Evolutionary conservation across 2,888 invertebrate species (phyloP).

Genomic region (Venusia cambrica): DNA sequence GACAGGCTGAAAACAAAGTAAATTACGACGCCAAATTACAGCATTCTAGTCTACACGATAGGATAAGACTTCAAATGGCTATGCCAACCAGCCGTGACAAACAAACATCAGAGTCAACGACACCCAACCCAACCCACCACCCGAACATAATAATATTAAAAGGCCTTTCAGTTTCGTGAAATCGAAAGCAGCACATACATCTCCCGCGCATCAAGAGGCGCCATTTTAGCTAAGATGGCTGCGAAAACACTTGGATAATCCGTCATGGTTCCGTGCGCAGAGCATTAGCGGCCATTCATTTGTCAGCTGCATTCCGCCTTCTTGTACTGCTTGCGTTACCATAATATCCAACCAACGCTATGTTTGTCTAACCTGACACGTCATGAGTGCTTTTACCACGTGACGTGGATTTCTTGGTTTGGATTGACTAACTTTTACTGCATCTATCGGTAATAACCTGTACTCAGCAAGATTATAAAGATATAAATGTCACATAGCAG

Average conservation of each 20-base stretch:
- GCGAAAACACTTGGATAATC: slow-evolving; percentile 64
- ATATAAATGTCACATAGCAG: too few species aligned
- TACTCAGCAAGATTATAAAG: too few species aligned
- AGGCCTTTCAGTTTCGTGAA: slow-evolving; percentile 76
- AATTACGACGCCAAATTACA: slow-evolving; percentile 63
- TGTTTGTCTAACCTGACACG: slow-evolving; percentile 18
- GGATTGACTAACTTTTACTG: slow-evolving; percentile 12
- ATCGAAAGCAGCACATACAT: slow-evolving; percentile 71
- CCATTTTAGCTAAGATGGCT: slow-evolving; percentile 67
- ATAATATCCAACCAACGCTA: slow-evolving; percentile 26
- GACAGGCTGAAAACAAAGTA: slow-evolving; percentile 62
- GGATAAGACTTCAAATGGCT: slow-evolving; percentile 51
- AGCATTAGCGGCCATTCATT: slow-evolving; percentile 55
- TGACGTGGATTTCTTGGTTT: slow-evolving; percentile 9
- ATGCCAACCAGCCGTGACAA: slow-evolving; percentile 70
- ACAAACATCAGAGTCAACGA: slow-evolving; percentile 77
- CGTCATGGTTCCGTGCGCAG: slow-evolving; percentile 54
- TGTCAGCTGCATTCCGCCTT: slow-evolving; percentile 48
- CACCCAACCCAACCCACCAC: too few species aligned
- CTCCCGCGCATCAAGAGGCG: slow-evolving; percentile 55
- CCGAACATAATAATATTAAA: slow-evolving; percentile 75
- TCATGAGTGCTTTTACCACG: slow-evolving; percentile 18
- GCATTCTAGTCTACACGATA: slow-evolving; percentile 65
- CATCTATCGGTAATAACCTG: too few species aligned
- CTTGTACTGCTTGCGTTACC: slow-evolving; percentile 27